Base-by-base conservation (phyloP, 2,113 vertebrate genomes). In the Phalacrocorax brasilianus region DNA sequence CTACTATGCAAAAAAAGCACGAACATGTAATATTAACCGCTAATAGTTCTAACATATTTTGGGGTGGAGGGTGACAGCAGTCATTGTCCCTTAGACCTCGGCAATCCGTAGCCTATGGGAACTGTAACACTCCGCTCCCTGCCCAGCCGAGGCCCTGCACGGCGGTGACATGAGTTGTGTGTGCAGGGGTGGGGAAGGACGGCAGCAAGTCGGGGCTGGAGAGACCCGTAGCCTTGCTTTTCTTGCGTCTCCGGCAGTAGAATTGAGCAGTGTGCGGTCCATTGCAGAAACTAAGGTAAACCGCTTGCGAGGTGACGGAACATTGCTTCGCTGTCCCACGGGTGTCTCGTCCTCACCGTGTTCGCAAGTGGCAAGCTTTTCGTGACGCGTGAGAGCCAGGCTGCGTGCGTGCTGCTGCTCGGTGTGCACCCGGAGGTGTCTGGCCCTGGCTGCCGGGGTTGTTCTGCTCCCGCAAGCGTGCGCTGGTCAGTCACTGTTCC, bases 71-170 rank as follows among this genome's bases (percentile, higher is more conserved):
- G 14, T 32, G 58, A 22, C 8, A 49, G 23, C 15, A 19, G 24
- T 40, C 5, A 3, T 61, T 7, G 18, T 52, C 13, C 30, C 16
- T 71, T 15, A 1, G 12, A 5, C 27, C 3, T 5, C 38, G 44
- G 8, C 13, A 12, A 3, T 27, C 44, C 33, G 28, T 12, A 28
- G 44, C 38, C 20, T 35, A 0, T 1, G 12, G 47, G n/a, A 88
- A 10, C 8, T 23, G 30, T 47, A 30, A 8, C 4, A 0, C 24
- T 19, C 5, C 2, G 0, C 44, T 79, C 19, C 33, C 14, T 10
- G 0, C 2, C 26, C 50, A 80, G 45, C 52, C 17, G 13, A 53
- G 40, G 9, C 14, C 27, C 26, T 16, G 2, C 18, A 4, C 44
- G 24, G 58, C 5, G 1, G 21, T 63, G 63, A 21, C 8, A 2